These are phyloP conservation scores for Drosophila azteca DNA, from an alignment of 1,140 invertebrate species.

Conservation along the genomic window DNA sequence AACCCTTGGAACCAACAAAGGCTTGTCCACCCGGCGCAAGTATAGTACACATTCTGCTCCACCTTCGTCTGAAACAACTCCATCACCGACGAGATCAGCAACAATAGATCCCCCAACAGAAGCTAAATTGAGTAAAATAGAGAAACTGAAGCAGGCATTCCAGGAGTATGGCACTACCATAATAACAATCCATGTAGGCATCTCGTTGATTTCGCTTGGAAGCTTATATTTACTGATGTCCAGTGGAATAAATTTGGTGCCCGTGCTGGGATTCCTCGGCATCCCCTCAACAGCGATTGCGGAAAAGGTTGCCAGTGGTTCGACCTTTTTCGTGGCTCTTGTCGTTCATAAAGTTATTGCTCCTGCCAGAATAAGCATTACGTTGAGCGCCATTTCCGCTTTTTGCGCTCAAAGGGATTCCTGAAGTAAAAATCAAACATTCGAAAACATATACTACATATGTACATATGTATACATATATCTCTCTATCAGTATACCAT, in stretches of 20 bases:
- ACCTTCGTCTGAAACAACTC: background rate
- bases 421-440: slow-evolving; percentile 43
- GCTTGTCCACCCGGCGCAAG: slow-evolving; percentile 21
- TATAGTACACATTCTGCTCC: slow-evolving; percentile 36
- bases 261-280: slow-evolving; percentile 86
- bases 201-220: slow-evolving; percentile 94
- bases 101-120: background rate
- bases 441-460: no score
- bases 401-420: slow-evolving; percentile 90
- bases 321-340: slow-evolving; percentile 96
- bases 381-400: slow-evolving; percentile 90
- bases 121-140: slow-evolving; percentile 81
- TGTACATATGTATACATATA: no score
- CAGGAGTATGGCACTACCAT: slow-evolving; percentile 95
- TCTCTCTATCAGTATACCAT: no score
- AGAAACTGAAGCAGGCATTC: slow-evolving; percentile 91
- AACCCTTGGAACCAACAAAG: slow-evolving; percentile 1
- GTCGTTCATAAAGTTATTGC: slow-evolving; percentile 96
- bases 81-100: no score
- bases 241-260: slow-evolving; percentile 92
- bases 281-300: slow-evolving; percentile 57
- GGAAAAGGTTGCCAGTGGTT: slow-evolving; percentile 87
- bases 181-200: slow-evolving; percentile 93
- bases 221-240: slow-evolving; percentile 92
- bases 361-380: slow-evolving; percentile 92